Base-by-base conservation (phyloP, 2,888 invertebrate species). In the Keiferia lycopersicella region DNA sequence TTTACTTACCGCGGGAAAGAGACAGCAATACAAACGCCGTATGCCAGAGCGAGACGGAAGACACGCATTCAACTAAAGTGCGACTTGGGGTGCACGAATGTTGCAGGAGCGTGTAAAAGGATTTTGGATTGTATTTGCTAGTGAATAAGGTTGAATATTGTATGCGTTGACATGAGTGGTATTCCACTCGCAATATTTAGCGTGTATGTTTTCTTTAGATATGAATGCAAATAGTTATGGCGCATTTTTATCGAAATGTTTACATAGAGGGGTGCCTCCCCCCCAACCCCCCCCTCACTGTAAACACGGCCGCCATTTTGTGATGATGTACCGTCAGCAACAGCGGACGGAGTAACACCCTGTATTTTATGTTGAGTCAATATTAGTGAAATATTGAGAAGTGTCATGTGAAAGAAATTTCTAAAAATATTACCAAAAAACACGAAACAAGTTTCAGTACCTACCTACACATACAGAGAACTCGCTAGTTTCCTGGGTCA, bases 211-310 rank as follows among this genome's bases (percentile, higher is more conserved):
- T 90, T 88, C 91, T 89, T 88, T 90, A 86, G 89, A 90, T 91
- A 91, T 91, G 88, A 91, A 91, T 91, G 90, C 89, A 91, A 91
- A 91, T 91, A 90, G 89, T 89, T 86, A 91, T 90, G 91, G 91
- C 88, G 89, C 83, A 88, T 90, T 90, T 91, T 91, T 91, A 90
- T 89, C 86, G 74, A 75, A 85, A 87, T 90, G 89, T 91, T 91
- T 91, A 91, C 83, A 88, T 91, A 91, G 87, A 90, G 88, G 90
- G 89, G 20, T 38, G n/a, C 39, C 41, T 51, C 30, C 22, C 67
- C 76, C 64, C 26, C 20, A 73, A n/a, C n/a, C 67, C 75, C 64
- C 71, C 34, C 57, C 50, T 75, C 75, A 69, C 66, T 73, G 75
- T 61, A 61, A 56, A 57, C 61, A 50, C 53, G 8, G 63, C 67